phyloP scores from a whole-genome alignment of 1,140 invertebrate genomes.

The Popillia japonica region DNA sequence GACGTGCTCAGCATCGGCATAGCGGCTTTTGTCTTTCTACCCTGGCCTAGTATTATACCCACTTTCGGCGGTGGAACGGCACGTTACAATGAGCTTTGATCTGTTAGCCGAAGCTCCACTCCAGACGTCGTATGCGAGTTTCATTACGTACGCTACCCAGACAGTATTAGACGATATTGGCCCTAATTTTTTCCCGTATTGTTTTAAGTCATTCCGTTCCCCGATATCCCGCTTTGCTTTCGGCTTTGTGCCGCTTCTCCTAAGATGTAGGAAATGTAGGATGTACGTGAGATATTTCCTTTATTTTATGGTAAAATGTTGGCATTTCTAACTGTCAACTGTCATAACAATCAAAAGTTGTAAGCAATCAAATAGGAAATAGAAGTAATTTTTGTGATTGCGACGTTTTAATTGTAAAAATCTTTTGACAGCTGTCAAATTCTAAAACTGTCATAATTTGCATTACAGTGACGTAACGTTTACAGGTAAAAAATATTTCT shows the following conservation, averaged over 20 bases:
- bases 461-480: too few relatives aligned
- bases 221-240: not conserved
- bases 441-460: too few relatives aligned
- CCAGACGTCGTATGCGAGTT: not conserved
- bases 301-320: conserved; percentile 19
- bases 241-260: not conserved
- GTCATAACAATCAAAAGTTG: too few relatives aligned
- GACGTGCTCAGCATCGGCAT: not conserved
- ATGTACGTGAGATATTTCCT: conserved; percentile 22
- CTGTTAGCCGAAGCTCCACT: not conserved
- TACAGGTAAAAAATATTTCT: too few relatives aligned
- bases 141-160: not conserved
- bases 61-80: not conserved
- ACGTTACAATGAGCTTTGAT: conserved; percentile 14
- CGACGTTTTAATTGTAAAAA: too few relatives aligned
- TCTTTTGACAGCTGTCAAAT: too few relatives aligned
- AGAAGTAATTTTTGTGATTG: too few relatives aligned
- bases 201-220: conserved; percentile 14
- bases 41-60: not conserved
- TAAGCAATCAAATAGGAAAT: too few relatives aligned
- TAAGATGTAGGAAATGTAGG: not conserved
- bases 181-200: conserved; percentile 32
- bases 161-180: conserved; percentile 23
- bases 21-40: not conserved
- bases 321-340: too few relatives aligned